Base-by-base conservation (phyloP, 2,113 vertebrate genomes). In the Hypocryptadius cinnamomeus region DNA sequence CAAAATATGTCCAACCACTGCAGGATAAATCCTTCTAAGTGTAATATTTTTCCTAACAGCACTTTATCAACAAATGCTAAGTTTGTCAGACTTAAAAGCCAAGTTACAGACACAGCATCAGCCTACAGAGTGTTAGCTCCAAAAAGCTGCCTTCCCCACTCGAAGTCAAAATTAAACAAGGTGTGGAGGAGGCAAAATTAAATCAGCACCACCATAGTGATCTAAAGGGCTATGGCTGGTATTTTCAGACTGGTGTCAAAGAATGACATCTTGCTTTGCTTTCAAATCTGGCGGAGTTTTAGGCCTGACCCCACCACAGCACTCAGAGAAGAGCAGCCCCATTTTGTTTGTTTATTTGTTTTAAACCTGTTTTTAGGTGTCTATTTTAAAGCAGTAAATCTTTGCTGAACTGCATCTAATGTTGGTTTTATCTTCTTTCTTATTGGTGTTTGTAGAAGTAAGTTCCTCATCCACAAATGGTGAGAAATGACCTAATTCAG, bases 51-150 rank as follows among this genome's bases (percentile, higher is more conserved):
- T 76, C 45, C 23, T 63, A 47, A 42, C 28, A 89, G 13, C 17
- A 9, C 19, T 78, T 89, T 76, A 45, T 53, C 13, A 71, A 48
- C 14, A 71, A 60, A 53, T 45, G 5, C 21, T n/a, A 54, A 47
- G 3, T 64, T 54, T 35, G 24, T 85, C 35, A 73, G 42, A 5
- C 30, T 33, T 40, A 30, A 77, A 77, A 86, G 13, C 15, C 25
- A 4, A 40, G 9, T 59, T 68, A 83, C 56, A 0, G 3, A 45
- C 31, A 22, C 9, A 35, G 30, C 25, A 25, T n/a, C 40, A 50
- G 11, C 18, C 53, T 31, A 11, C 0, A 0, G 12, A 24, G 18
- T 0, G 0, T 42, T 57, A 61, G 42, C 68, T 78, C 27, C 44
- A 15, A 69, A 73, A 51, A 40, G 21, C n/a, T 44, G 23, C 23